Evolutionary conservation across 2,113 vertebrate genomes (phyloP).

Genomic region (Morone chrysops): DNA sequence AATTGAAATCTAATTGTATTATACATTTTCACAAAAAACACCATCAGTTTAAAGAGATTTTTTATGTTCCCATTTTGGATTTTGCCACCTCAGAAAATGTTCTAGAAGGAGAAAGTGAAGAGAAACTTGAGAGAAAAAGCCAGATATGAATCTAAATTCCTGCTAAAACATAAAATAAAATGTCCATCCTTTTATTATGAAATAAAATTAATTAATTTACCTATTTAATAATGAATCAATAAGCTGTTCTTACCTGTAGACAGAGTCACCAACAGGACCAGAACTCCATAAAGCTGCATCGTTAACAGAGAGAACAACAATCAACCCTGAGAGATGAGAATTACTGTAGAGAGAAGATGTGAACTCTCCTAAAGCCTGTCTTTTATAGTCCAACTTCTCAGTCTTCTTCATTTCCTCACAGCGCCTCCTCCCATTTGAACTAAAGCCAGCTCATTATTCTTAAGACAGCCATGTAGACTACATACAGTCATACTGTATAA

Average conservation of each 20-base stretch:
- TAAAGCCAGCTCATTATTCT: background rate
- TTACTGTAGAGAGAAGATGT: background rate
- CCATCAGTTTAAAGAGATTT: too few relatives aligned
- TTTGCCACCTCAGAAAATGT: too few relatives aligned
- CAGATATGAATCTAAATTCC: too few relatives aligned
- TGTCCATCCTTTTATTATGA: too few relatives aligned
- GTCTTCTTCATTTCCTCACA: background rate
- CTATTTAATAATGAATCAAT: background rate
- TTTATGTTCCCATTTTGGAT: too few relatives aligned
- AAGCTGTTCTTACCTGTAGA: slow-evolving; percentile 12
- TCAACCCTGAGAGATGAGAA: background rate
- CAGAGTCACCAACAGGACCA: slow-evolving; percentile 6
- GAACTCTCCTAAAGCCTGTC: background rate
- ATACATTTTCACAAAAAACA: too few relatives aligned
- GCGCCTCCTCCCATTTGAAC: background rate
- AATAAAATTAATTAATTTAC: too few relatives aligned
- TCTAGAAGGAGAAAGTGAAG: too few relatives aligned
- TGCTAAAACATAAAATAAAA: too few relatives aligned
- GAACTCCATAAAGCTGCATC: slow-evolving; percentile 19
- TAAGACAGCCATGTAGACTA: background rate
- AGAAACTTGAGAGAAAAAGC: too few relatives aligned
- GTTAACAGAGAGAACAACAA: background rate
- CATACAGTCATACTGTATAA: background rate
- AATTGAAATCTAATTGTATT: too few relatives aligned
- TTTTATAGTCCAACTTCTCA: background rate